Conservation (phyloP, 2,797 vertebrate species). For the Falco columbarius region DNA sequence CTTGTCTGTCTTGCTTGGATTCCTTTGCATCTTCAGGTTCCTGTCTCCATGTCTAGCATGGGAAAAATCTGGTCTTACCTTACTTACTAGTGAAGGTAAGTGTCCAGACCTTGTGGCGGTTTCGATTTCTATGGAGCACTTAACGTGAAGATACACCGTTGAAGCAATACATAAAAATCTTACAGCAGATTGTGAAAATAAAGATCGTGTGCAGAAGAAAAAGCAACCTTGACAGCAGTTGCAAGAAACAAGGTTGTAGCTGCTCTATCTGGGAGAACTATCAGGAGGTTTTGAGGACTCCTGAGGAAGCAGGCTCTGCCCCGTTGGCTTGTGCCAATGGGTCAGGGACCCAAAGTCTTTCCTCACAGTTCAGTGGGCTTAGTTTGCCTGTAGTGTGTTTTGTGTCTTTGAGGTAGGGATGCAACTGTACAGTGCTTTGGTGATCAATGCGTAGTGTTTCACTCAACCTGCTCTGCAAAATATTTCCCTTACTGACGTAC, state of each 20-base stretch:
- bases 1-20: background rate
- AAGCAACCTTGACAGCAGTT: background rate
- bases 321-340: accelerated
- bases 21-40: background rate
- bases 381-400: background rate
- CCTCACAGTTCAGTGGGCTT: accelerated
- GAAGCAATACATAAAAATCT: background rate
- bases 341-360: background rate
- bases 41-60: background rate
- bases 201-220: background rate
- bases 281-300: background rate
- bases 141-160: background rate
- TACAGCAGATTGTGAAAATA: background rate
- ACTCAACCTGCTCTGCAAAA: background rate
- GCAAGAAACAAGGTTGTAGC: background rate
- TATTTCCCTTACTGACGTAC: accelerated
- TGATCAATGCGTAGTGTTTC: accelerated
- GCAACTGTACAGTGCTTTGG: background rate
- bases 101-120: background rate
- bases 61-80: background rate
- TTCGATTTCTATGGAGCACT: background rate
- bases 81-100: background rate
- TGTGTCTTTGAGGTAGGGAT: background rate
- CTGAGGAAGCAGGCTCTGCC: background rate
- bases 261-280: background rate